phyloP scores from a whole-genome alignment of 2,888 invertebrate species.

The Coelinius sp. region DNA sequence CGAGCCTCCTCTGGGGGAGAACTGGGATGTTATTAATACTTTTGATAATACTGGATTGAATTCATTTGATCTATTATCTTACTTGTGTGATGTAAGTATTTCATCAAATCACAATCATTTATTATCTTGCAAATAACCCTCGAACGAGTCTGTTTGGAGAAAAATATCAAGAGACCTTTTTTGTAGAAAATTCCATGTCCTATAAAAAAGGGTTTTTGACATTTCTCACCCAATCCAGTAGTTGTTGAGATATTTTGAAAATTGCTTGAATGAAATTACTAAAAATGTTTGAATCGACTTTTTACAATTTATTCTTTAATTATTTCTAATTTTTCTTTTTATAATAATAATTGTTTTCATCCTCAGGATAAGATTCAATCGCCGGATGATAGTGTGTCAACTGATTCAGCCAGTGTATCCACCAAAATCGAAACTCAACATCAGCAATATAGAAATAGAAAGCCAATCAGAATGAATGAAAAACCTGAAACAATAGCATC shows the following conservation, averaged over 20 bases:
- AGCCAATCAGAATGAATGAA: background rate
- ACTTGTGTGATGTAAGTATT: constrained; percentile 66
- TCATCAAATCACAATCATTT: background rate
- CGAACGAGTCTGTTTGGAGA: too few relatives aligned
- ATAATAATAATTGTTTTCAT: constrained; percentile 33
- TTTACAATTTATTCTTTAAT: background rate
- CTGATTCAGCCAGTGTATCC: constrained; percentile 47
- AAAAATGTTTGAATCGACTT: too few relatives aligned
- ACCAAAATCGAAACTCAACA: constrained; percentile 35
- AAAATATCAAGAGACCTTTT: too few relatives aligned
- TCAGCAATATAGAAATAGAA: constrained; percentile 13
- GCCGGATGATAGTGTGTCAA: constrained; percentile 55
- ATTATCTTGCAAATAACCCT: background rate
- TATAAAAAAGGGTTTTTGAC: too few relatives aligned
- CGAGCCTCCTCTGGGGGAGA: constrained; percentile 44
- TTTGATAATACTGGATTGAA: constrained; percentile 56
- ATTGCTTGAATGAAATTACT: too few relatives aligned
- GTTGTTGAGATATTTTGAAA: too few relatives aligned
- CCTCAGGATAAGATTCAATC: constrained; percentile 58
- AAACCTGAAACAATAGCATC: constrained; percentile 34
- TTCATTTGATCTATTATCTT: constrained; percentile 67
- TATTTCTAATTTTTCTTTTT: background rate
- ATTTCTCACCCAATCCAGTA: too few relatives aligned
- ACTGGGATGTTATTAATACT: constrained; percentile 56
- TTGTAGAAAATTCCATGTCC: too few relatives aligned